phyloP scores from a whole-genome alignment of 2,113 vertebrate genomes.

The Phoxinus phoxinus region DNA sequence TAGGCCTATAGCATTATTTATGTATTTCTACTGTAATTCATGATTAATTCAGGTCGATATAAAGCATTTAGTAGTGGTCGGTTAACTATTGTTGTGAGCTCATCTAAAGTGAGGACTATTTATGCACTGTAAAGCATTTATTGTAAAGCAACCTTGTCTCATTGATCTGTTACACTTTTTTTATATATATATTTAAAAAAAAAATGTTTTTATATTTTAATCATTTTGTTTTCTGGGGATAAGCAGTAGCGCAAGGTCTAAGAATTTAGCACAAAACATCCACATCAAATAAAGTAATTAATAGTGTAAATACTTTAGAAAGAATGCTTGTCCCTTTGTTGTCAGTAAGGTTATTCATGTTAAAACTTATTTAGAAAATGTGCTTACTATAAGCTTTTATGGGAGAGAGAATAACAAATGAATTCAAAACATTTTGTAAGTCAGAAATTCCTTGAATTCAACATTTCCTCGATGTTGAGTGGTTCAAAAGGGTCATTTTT shows the following conservation, averaged over 20 bases:
- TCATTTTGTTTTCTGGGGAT: neutral
- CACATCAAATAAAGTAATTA: neutral
- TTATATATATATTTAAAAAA: too few species aligned
- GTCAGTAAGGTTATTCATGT: too few species aligned
- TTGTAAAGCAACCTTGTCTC: too few species aligned
- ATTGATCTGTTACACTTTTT: neutral
- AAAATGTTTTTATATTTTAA: neutral
- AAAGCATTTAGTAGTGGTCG: too few species aligned
- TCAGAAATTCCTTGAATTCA: neutral
- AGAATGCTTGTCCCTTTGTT: neutral
- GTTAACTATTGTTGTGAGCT: too few species aligned
- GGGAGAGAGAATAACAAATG: neutral
- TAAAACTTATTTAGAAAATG: neutral
- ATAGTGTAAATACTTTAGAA: neutral
- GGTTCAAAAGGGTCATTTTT: neutral
- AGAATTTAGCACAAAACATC: neutral
- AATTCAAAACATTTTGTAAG: neutral
- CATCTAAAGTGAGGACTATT: too few species aligned
- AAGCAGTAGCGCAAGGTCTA: neutral
- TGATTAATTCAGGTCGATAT: too few species aligned
- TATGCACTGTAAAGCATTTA: too few species aligned
- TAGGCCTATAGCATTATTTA: too few species aligned
- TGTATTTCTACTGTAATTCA: too few species aligned
- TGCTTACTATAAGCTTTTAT: neutral
- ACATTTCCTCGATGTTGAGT: neutral